Conservation (phyloP, 2,113 vertebrate species). For the Cnemophilus loriae region DNA sequence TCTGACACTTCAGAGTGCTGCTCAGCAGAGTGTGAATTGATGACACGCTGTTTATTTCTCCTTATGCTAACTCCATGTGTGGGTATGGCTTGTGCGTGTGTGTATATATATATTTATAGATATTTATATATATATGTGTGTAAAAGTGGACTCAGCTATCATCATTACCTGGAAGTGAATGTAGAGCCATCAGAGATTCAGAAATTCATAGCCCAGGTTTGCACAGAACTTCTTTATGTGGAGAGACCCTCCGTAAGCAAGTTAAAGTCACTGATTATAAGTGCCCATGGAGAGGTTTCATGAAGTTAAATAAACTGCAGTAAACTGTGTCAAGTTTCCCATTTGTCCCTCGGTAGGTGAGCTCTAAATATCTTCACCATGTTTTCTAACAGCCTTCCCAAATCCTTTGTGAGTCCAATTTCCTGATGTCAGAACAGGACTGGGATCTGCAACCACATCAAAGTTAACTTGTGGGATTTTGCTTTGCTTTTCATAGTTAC, state of each 20-base stretch:
- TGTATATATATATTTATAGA: neutral
- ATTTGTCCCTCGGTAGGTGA: neutral
- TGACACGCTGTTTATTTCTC: neutral
- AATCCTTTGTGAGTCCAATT: slow-evolving; percentile 12
- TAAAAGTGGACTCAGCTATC: neutral
- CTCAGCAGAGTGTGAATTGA: neutral
- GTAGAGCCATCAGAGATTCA: neutral
- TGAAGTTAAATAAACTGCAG: neutral
- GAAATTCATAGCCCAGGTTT: neutral
- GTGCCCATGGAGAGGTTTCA: neutral
- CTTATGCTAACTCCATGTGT: neutral
- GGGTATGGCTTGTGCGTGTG: neutral
- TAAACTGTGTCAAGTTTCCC: neutral
- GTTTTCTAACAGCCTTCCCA: neutral
- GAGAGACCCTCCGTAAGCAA: neutral
- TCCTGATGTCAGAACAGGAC: neutral
- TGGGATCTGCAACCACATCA: neutral
- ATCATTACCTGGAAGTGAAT: neutral
- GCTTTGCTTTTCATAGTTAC: neutral
- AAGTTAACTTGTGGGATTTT: slow-evolving; percentile 24
- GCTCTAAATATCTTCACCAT: neutral
- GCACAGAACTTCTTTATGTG: neutral
- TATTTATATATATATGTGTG: no score
- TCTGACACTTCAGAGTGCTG: neutral
- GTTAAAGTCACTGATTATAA: neutral